Evolutionary conservation across 2,888 invertebrate genomes (phyloP).

Genomic region (Auanema sp.): DNA sequence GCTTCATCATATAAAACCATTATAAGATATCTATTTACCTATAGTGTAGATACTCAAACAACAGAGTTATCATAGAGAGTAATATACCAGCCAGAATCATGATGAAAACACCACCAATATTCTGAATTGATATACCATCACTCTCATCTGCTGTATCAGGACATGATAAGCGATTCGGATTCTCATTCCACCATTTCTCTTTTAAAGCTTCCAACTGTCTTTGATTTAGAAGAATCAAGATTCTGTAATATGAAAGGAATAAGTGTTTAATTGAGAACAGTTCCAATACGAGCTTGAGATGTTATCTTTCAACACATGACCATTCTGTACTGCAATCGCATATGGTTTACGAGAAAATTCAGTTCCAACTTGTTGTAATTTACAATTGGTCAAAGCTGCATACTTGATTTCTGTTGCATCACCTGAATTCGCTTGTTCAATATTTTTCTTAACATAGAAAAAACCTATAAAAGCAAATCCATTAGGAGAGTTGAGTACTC

Average conservation of each 20-base stretch:
- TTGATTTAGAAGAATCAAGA: constrained; percentile 87
- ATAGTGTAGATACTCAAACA: constrained; percentile 77
- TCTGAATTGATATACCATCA: constrained; percentile 94
- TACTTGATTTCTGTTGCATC: constrained; percentile 91
- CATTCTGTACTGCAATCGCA: constrained; percentile 91
- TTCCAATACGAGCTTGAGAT: constrained; percentile 48
- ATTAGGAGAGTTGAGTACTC: constrained; percentile 71
- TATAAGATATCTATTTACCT: constrained; percentile 17
- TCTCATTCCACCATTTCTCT: constrained; percentile 93
- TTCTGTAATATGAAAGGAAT: constrained; percentile 70
- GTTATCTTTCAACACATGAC: constrained; percentile 51
- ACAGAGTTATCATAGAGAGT: constrained; percentile 73
- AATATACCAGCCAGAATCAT: constrained; percentile 80
- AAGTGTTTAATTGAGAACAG: neutral
- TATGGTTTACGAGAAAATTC: constrained; percentile 96
- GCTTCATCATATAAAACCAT: too few relatives aligned
- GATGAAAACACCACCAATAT: constrained; percentile 96
- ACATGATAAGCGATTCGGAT: constrained; percentile 73
- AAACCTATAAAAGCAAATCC: constrained; percentile 86
- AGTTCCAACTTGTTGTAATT: constrained; percentile 85
- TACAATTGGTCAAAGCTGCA: constrained; percentile 80
- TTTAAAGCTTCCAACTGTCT: constrained; percentile 88
- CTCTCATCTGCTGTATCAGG: constrained; percentile 76
- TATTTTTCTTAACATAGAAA: constrained; percentile 16
- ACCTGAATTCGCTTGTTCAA: constrained; percentile 66